A percentile compares a stretch with the other conserved stretches of the same genome.
phyloP scores from a whole-genome alignment of 2,888 invertebrate species.

The Plebejus argus region DNA sequence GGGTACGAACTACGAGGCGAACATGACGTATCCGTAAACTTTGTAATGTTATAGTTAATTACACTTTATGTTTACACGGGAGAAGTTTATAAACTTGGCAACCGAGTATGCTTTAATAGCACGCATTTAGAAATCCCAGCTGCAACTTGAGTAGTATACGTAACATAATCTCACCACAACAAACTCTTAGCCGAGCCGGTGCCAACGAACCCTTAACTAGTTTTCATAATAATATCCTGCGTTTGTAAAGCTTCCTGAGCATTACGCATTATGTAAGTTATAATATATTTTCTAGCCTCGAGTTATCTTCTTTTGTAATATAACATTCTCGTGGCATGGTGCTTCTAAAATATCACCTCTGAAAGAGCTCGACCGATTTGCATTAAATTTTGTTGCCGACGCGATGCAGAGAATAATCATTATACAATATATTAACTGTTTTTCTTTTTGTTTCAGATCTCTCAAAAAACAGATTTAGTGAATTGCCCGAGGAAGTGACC shows the following conservation, averaged over 20 bases:
- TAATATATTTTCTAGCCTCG: not conserved
- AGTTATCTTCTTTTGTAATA: not conserved
- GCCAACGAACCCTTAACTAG: conserved; percentile 63
- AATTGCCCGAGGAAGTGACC: conserved; percentile 94
- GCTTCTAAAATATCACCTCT: too few species aligned
- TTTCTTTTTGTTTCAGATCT: conserved; percentile 69
- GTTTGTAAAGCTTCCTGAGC: conserved; percentile 39
- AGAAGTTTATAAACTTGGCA: conserved; percentile 16
- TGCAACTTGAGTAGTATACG: conserved; percentile 35
- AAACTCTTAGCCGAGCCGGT: conserved; percentile 46
- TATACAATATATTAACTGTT: not conserved
- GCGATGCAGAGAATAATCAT: not conserved
- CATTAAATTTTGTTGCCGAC: not conserved
- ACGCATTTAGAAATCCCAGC: conserved; percentile 27
- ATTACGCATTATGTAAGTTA: conserved; percentile 18
- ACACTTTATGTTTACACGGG: conserved; percentile 2
- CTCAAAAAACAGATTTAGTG: conserved; percentile 86
- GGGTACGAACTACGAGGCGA: not conserved
- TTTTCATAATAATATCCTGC: conserved; percentile 50
- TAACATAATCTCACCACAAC: conserved; percentile 50
- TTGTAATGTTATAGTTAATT: not conserved
- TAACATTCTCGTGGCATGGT: not conserved
- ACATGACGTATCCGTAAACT: not conserved
- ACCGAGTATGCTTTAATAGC: not conserved
- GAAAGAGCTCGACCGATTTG: too few species aligned